Base-by-base conservation (phyloP, 2,113 vertebrate genomes). In the Triplophysa rosa region DNA sequence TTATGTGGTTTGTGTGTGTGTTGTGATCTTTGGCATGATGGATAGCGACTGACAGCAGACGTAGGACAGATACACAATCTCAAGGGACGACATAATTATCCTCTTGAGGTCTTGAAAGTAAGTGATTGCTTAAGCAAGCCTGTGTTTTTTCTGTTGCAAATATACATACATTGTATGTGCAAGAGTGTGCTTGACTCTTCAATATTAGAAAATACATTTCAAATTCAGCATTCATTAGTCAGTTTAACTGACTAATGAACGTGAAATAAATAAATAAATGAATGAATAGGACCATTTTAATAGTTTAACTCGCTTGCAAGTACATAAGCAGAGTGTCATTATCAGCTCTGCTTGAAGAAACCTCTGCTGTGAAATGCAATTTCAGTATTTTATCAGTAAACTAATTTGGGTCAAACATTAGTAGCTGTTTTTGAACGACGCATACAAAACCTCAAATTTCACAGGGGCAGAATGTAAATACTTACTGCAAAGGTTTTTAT, bases 321-420 rank as follows among this genome's bases (percentile, higher is more conserved):
- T 82, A 79, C 79, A 80, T 69, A 77, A 73, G 73, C 77, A 80
- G 77, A 83, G 72, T 82, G 45, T 78, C 85, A 85, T 86, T 79
- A 85, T 82, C 78, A 74, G 63, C 84, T 87, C 77, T 84, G 82
- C 81, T 86, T 79, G 71, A 69, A 42, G 33, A 81, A 49, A 12
- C 62, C 37, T 59, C 23, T 33, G 19, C 54, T 9, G 1, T 56
- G 24, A 56, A 56, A 70, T 21, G 0, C 4, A 14, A 29, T 61
- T 24, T 67, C 9, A 78, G 47, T 24, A 21, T 78, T 78, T 61
- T 33, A 47, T 16, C 52, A 47, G 16, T 45, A 14, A 40, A 26
- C 8, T 78, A 81, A 87, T 77, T 72, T 69, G 78, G 59, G 73
- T 76, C 75, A 88, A 71, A 56, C 49, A 71, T 56, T 56, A 49